Evolutionary conservation across 2,797 vertebrate genomes (phyloP).

Genomic region (Karalla daura): DNA sequence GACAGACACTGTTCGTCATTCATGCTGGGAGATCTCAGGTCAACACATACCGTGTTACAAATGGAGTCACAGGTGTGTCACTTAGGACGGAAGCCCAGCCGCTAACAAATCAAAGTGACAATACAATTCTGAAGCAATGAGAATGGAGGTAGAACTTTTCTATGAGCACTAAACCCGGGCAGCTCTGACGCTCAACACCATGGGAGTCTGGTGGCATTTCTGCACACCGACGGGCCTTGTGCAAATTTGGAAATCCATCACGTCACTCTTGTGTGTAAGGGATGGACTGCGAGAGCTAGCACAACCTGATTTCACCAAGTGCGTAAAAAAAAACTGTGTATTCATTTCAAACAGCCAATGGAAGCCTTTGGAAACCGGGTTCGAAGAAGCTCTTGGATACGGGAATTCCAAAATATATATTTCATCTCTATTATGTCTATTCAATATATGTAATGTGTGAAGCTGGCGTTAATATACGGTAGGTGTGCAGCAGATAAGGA

Average conservation of each 20-base stretch:
- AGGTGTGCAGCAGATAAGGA: no score
- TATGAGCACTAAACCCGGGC: constrained; percentile 16
- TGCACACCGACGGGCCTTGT: background rate
- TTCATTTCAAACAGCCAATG: no score
- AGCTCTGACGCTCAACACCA: constrained; percentile 26
- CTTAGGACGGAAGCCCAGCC: constrained; percentile 70
- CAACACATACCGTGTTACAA: constrained; percentile 14
- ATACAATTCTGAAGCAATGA: constrained; percentile 66
- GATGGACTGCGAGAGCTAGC: constrained; percentile 7
- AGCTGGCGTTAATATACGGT: no score
- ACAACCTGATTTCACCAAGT: no score
- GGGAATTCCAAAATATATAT: no score
- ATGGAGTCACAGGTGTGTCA: constrained; percentile 45
- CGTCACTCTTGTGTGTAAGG: background rate
- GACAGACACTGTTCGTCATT: constrained; percentile 33
- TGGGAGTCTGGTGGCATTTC: constrained; percentile 7
- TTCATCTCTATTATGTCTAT: no score
- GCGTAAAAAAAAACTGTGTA: no score
- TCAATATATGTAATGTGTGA: no score
- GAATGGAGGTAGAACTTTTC: constrained; percentile 74
- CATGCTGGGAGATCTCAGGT: constrained; percentile 36
- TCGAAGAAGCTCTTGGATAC: no score
- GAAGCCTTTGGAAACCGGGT: no score
- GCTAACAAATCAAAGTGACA: constrained; percentile 67
- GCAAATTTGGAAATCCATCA: constrained; percentile 7